phyloP scores from a whole-genome alignment of 2,113 vertebrate species.

The Azemiops feae region DNA sequence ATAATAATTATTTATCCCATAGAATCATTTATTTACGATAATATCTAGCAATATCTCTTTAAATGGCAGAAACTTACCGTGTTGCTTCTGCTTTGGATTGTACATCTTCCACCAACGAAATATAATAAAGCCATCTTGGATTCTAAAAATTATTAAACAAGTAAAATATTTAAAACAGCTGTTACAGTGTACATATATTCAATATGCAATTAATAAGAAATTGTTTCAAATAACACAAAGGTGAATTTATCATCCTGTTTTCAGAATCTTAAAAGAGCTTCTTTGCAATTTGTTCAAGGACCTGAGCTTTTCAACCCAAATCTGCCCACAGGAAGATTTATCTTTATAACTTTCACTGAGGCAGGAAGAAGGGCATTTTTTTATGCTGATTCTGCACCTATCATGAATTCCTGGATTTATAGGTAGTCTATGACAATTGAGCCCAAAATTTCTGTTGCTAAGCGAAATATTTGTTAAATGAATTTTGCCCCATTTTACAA shows the following conservation, averaged over 20 bases:
- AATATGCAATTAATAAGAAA: neutral
- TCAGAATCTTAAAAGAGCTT: neutral
- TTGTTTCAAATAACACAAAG: neutral
- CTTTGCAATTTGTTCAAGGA: neutral
- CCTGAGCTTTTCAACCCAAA: neutral
- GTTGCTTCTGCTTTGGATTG: slow-evolving; percentile 97
- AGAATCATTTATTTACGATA: neutral
- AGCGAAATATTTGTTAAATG: neutral
- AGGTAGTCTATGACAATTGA: neutral
- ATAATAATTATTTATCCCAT: neutral
- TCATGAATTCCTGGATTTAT: neutral
- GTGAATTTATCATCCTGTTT: neutral
- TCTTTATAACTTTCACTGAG: neutral
- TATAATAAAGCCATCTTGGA: slow-evolving; percentile 98
- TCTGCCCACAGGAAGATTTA: neutral
- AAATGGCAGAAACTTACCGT: slow-evolving; percentile 78
- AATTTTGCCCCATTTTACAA: neutral
- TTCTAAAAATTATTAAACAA: slow-evolving; percentile 71
- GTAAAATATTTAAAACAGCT: slow-evolving; percentile 29
- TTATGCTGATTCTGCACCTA: neutral
- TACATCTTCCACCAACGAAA: slow-evolving; percentile 99
- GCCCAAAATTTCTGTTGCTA: neutral
- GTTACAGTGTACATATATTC: neutral
- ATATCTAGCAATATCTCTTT: neutral
- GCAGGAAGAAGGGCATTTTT: neutral